Percentiles rank a stretch among this genome's conserved stretches.
phyloP scores from a whole-genome alignment of 2,797 vertebrate genomes.

The Rousettus madagascariensis region DNA sequence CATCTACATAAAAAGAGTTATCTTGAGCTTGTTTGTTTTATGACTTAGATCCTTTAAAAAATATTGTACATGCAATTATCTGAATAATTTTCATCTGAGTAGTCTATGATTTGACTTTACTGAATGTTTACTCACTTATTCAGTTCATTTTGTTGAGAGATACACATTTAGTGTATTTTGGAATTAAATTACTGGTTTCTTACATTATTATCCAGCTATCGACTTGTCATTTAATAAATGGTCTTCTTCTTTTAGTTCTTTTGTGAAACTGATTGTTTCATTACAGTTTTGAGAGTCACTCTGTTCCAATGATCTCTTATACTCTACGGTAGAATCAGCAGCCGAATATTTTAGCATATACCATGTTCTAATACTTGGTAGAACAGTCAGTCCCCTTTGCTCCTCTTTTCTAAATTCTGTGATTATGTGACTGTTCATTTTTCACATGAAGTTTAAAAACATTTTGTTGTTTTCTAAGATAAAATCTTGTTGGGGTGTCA shows the following conservation, averaged over 20 bases:
- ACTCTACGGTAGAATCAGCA: neutral
- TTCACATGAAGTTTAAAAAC: conserved; percentile 1
- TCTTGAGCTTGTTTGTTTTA: neutral
- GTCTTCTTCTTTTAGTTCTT: neutral
- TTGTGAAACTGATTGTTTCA: neutral
- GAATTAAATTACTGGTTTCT: conserved; percentile 9
- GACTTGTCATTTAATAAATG: neutral
- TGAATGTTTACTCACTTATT: neutral
- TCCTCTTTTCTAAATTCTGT: neutral
- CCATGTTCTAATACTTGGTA: neutral
- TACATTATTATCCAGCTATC: neutral
- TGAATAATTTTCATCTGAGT: neutral
- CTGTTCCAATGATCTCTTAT: neutral
- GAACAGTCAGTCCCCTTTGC: neutral
- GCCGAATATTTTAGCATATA: neutral
- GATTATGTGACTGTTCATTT: conserved; percentile 1
- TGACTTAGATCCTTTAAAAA: neutral
- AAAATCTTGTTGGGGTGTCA: neutral
- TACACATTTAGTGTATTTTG: neutral
- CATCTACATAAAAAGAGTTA: neutral
- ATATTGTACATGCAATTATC: neutral
- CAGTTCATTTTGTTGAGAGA: neutral
- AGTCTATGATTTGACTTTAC: neutral
- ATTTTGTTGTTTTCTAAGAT: neutral
- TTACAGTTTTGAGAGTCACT: neutral